phyloP scores from a whole-genome alignment of 2,888 invertebrate species.

The Tanypteryx hageni region DNA sequence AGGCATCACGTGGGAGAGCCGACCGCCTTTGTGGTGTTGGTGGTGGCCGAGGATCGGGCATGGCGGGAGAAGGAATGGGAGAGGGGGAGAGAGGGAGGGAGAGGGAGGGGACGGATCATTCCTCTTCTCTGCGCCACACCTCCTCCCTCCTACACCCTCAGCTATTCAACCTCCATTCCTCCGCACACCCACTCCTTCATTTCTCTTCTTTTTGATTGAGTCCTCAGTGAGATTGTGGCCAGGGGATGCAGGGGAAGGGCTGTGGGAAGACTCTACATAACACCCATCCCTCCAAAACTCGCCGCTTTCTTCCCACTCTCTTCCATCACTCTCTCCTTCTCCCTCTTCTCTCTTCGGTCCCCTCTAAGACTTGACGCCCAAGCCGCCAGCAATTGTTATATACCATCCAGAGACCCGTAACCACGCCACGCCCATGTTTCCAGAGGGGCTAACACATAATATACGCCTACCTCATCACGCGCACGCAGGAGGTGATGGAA shows the following conservation, averaged over 20 bases:
- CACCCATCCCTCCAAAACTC: not conserved
- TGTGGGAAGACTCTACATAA: conserved; percentile 1
- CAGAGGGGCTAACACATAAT: conserved; percentile 22
- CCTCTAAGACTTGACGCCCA: not conserved
- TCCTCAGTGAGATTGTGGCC: not conserved
- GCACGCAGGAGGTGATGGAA: not conserved
- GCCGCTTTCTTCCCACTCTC: not conserved
- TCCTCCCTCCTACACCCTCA: not conserved
- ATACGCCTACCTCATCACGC: conserved; percentile 29
- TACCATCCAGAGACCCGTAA: conserved; percentile 27
- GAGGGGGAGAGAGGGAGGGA: not conserved
- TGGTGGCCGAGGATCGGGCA: not conserved
- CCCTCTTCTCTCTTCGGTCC: not conserved
- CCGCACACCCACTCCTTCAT: not conserved
- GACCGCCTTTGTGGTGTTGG: not conserved
- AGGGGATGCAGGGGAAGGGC: not conserved
- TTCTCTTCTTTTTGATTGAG: not conserved
- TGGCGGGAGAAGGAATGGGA: not conserved
- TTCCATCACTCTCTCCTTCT: not conserved
- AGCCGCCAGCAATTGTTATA: conserved; percentile 59
- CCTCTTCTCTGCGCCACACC: not conserved
- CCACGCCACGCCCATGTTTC: conserved; percentile 41
- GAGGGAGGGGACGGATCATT: not conserved
- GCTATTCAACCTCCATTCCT: not conserved
- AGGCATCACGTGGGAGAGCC: not conserved